Evolutionary conservation across 1,140 invertebrate genomes (phyloP).

Genomic region (Anthonomus grandis): DNA sequence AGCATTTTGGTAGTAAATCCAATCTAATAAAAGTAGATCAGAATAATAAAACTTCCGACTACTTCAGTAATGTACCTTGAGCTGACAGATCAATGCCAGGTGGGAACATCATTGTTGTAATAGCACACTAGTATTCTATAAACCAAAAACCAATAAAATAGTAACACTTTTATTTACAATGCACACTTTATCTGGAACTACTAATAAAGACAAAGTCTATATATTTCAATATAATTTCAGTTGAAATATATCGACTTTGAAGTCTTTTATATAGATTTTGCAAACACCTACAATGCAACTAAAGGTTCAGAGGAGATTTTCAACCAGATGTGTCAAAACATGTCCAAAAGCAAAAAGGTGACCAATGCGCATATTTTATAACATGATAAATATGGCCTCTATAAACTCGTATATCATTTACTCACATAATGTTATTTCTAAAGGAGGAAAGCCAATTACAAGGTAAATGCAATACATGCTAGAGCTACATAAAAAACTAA

Average conservation of each 20-base stretch:
- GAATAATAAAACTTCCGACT: neutral
- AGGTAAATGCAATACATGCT: neutral
- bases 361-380: neutral
- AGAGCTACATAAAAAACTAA: slow-evolving; percentile 4
- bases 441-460: neutral
- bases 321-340: slow-evolving; percentile 1
- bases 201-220: neutral
- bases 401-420: slow-evolving; percentile 3
- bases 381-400: slow-evolving; percentile 6
- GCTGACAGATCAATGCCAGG: neutral
- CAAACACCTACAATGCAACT: neutral
- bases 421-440: slow-evolving; percentile 1
- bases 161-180: neutral
- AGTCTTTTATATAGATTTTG: no score
- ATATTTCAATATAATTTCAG: neutral
- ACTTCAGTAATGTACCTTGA: neutral
- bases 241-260: neutral
- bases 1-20: neutral
- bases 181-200: neutral
- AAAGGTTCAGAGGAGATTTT: neutral
- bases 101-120: neutral
- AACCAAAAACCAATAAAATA: neutral
- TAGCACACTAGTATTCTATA: neutral
- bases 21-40: neutral
- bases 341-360: neutral